Evolutionary conservation across 2,888 invertebrate species (phyloP), one percentile per base, ranked within the genome.

Genomic region (Himalopsyche japonica): DNA sequence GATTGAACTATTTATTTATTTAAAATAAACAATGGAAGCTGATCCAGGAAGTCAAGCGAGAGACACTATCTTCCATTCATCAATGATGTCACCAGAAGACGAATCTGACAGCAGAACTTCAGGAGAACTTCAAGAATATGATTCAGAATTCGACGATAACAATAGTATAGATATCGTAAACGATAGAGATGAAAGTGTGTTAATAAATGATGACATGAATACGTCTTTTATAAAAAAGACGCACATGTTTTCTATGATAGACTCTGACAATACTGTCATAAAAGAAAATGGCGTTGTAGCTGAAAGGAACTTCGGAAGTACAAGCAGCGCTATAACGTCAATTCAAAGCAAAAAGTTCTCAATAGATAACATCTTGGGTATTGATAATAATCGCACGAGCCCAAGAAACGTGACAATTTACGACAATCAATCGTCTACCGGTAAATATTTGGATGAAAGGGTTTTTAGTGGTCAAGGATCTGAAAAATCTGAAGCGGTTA

Each of bases 301-400:
- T 15, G 43, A 18, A 8, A 81, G 30, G 5, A 57, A 24, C 8
- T 76, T 34, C n/a, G 77, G 37, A 3, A 79, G 77, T 18, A 79
- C 49, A 77, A 34, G 49, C 8, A 77, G 76, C 49, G 47, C 57
- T n/a, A 79, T 79, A 37, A 47, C 80, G 27, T 76, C 81, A 15
- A 81, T 81, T 43, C 82, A 90, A 89, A 91, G 92, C 87, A 93
- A 92, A 89, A 93, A 93, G 37, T 93, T 93, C 89, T 90, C 93
- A 12, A 93, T 93, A 87, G 93, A 93, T 88, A 93, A 90, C 89
- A 93, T 93, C 87, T 89, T 93, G 89, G 93, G 93, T 18, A 92
- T 91, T 87, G 81, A 79, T 32, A 83, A 85, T 27, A 70, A 80
- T 24, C 30, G 80, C 12, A 6, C 47, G 5, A 77, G 76, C 76